These are phyloP conservation scores for Drosophila pectinifera DNA, from an alignment of 1,140 invertebrate species.

Conservation along the genomic window DNA sequence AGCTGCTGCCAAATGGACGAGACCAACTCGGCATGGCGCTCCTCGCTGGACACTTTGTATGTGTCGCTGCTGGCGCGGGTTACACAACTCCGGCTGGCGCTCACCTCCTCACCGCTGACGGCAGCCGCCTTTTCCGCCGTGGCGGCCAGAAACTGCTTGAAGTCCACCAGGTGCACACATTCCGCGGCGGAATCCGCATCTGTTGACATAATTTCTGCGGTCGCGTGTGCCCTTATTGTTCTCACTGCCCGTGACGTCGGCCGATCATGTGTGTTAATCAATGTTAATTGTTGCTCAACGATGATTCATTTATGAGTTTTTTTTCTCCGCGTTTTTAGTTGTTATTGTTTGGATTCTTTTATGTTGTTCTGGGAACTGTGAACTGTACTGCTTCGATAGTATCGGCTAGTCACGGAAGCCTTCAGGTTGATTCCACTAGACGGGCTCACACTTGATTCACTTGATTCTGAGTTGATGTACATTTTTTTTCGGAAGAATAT, in stretches of 20 bases:
- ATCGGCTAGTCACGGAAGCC: not conserved
- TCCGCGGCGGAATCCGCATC: constrained; percentile 44
- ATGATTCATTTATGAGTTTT: constrained; percentile 57
- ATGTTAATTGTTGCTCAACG: constrained; percentile 48
- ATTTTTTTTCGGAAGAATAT: no score
- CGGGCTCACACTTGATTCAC: no score
- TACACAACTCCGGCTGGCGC: constrained; percentile 54
- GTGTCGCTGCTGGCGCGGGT: constrained; percentile 73
- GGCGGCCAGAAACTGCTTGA: constrained; percentile 61
- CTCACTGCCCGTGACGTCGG: constrained; percentile 10
- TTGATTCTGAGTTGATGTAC: no score
- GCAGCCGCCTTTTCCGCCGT: constrained; percentile 35
- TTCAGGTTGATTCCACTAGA: not conserved
- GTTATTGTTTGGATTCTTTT: constrained; percentile 67
- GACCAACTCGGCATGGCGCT: constrained; percentile 64
- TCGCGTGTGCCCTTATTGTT: constrained; percentile 34
- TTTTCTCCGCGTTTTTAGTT: constrained; percentile 45
- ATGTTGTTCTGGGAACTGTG: constrained; percentile 46
- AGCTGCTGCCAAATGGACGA: constrained; percentile 68
- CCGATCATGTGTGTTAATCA: constrained; percentile 53
- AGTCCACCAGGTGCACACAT: constrained; percentile 60
- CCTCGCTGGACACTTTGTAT: constrained; percentile 66
- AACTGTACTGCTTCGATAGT: constrained; percentile 1
- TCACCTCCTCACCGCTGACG: constrained; percentile 43
- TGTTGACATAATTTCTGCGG: constrained; percentile 44